Base-by-base conservation (phyloP, 1,140 invertebrate species). In the Zelostemma sp. region DNA sequence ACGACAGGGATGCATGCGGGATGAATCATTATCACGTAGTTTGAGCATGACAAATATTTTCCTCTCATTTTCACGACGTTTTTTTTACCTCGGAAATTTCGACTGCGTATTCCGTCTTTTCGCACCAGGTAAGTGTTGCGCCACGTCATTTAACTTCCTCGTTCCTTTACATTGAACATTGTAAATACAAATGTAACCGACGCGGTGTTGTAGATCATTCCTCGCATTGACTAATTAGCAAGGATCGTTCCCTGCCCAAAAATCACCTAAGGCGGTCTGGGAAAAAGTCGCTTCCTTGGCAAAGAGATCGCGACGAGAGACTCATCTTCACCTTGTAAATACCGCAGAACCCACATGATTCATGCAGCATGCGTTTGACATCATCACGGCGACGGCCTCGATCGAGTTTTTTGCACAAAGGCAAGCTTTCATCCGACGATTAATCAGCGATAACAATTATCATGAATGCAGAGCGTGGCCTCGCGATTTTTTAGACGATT, bases 161-260 rank as follows among this genome's bases (percentile, higher is more conserved):
- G 31, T 43, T 35, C 40, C 58, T 53, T 54, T 41, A 62, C 58
- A 57, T 56, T 25, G 21, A 35, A 35, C n/a, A 35, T 35, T 65
- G 58, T 71, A 71, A 62, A 71, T 71, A 66, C 58, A 55, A 17
- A 51, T 61, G 9, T 55, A 33, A 18, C 17, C 18, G 0, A 51
- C 45, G 40, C 47, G 64, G 57, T 28, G 25, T 28, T 28, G 33
- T 35, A 35, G 33, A 58, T 66, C 61, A 65, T 61, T 28, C 25
- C 25, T 28, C 33, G 5, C 33, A 35, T 35, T 35, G 33, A 35
- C 33, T 35, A 35, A 35, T 35, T 35, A 35, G 33, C 25, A 8
- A 28, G 25, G 25, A 28, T 28, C 25, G 25, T 28, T 28, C 3
- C n/a, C n/a, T n/a, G n/a, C n/a, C 25, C 25, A 28, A 28, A 28